phyloP scores from a whole-genome alignment of 2,797 vertebrate genomes.

The Echeneis naucrates region DNA sequence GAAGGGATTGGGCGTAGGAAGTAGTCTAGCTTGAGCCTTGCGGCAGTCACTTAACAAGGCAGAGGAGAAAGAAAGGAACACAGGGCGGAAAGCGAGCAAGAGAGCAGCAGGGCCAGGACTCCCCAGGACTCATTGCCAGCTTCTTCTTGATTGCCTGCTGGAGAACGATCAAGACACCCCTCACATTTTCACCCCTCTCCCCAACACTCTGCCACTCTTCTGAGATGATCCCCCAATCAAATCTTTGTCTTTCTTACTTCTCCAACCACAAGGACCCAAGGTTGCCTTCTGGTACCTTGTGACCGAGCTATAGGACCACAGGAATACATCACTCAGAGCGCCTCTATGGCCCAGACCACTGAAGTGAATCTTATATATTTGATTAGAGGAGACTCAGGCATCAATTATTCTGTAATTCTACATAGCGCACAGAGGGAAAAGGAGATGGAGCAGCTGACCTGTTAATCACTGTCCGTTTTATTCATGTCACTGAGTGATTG shows the following conservation, averaged over 20 bases:
- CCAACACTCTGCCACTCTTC: conserved; percentile 29
- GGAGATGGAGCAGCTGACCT: conserved; percentile 57
- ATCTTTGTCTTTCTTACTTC: conserved; percentile 37
- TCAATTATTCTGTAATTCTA: conserved; percentile 70
- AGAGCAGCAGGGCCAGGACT: conserved; percentile 51
- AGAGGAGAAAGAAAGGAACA: conserved; percentile 40
- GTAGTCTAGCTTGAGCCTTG: conserved; percentile 51
- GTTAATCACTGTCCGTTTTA: conserved; percentile 66
- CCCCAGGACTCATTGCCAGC: conserved; percentile 50
- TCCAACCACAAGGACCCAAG: conserved; percentile 46
- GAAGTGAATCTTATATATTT: conserved; percentile 88
- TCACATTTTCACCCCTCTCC: conserved; percentile 40
- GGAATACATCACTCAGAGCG: conserved; percentile 54
- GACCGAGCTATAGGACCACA: conserved; percentile 38
- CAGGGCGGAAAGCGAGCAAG: conserved; percentile 35
- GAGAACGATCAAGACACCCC: conserved; percentile 58
- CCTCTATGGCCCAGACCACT: conserved; percentile 52
- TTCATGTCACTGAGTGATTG: conserved; percentile 45
- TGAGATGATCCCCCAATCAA: conserved; percentile 47
- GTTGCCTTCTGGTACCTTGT: conserved; percentile 49
- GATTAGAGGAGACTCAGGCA: conserved; percentile 79
- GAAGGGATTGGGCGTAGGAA: conserved; percentile 39
- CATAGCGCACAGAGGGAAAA: conserved; percentile 46
- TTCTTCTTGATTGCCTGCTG: conserved; percentile 63
- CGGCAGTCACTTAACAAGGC: conserved; percentile 68